Base-by-base conservation (phyloP, 2,113 vertebrate species). In the Picathartes gymnocephalus region DNA sequence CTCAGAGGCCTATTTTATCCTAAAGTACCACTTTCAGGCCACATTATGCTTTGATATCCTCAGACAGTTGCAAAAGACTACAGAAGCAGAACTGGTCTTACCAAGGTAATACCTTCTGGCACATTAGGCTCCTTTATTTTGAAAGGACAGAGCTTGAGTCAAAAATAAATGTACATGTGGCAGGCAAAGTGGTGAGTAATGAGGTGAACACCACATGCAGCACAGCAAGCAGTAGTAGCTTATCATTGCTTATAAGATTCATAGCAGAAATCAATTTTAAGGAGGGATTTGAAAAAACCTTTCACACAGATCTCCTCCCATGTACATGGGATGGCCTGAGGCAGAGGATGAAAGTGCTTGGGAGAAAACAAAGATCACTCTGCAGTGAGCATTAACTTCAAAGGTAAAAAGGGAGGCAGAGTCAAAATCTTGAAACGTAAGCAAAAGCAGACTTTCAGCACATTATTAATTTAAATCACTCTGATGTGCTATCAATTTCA, bases 351-450 rank as follows among this genome's bases (percentile, higher is more conserved):
- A 92, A 95, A 95, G 84, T 44, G 30, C 73, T 77, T 73, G 60
- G 51, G 78, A 92, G 73, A 73, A 95, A 94, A 87, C 39, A 69
- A 90, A 92, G 58, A 91, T 76, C 71, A 72, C 48, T 42, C 45
- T 58, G 53, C 51, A 80, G 44, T 78, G 79, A 70, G 66, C 7
- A 8, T 31, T 87, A 76, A 92, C 70, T 89, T 95, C 93, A 91
- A 95, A 95, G 71, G 42, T 83, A 85, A 91, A 92, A 79, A 42
- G 22, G 13, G 15, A 81, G 74, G 27, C 7, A 50, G 47, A 92
- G 64, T 60, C 48, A 91, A 85, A 93, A 89, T 70, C 53, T 47
- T 92, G 88, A 93, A 94, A 91, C 14, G 30, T 89, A 92, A 92
- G 57, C 89, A 95, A 85, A 95, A 92, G 62, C 51, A 94, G 84